Evolutionary conservation across 2,113 vertebrate species (phyloP).

Genomic region (Orycteropus afer): DNA sequence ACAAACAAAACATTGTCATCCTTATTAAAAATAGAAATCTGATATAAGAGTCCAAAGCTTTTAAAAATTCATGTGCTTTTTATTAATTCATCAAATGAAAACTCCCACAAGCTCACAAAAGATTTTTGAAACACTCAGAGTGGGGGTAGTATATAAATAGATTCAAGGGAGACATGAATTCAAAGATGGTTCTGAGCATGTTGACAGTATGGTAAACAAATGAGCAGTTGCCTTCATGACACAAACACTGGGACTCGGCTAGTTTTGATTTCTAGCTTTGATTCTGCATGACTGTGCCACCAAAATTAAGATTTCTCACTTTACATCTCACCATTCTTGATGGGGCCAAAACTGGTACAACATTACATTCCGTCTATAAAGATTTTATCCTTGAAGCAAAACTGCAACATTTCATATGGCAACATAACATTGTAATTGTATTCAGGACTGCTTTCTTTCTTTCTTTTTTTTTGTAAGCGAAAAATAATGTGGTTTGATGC

Average conservation of each 20-base stretch:
- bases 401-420: conserved; percentile 61
- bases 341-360: conserved; percentile 73
- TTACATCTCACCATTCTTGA: conserved; percentile 55
- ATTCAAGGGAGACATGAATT: background rate
- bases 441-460: conserved; percentile 64
- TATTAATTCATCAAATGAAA: conserved; percentile 28
- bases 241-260: conserved; percentile 50
- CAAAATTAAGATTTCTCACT: conserved; percentile 74
- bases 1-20: conserved; percentile 16
- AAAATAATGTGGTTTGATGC: conserved; percentile 77
- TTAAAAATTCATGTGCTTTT: background rate
- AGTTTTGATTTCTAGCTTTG: conserved; percentile 49
- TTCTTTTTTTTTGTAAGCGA: background rate
- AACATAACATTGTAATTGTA: conserved; percentile 70
- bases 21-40: conserved; percentile 40
- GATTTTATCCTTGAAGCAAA: conserved; percentile 68
- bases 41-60: background rate
- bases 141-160: background rate
- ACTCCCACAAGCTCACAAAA: background rate
- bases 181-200: conserved; percentile 18
- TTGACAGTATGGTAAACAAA: conserved; percentile 44
- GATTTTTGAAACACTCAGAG: background rate
- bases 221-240: conserved; percentile 55
- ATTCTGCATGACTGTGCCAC: conserved; percentile 60
- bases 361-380: conserved; percentile 68